A percentile compares a stretch with the other conserved stretches of the same genome.
Conservation (phyloP, 2,888 invertebrate species). For the Zaprionus lineosus region DNA sequence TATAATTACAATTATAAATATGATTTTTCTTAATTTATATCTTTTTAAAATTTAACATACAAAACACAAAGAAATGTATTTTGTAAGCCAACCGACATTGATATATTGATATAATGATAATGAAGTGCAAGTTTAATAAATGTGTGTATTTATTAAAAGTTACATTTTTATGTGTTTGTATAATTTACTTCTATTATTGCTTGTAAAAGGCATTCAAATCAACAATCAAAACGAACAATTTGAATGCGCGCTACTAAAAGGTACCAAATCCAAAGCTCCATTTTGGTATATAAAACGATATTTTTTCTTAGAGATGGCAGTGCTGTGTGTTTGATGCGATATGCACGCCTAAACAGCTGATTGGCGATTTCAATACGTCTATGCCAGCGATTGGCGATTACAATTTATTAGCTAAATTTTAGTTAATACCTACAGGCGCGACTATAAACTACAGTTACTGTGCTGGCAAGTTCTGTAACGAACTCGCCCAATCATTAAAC, state of each 20-base stretch:
- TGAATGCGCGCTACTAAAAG: conserved; percentile 31
- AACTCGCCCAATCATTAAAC: conserved; percentile 80
- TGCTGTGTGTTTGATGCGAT: conserved; percentile 18
- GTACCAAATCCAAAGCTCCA: conserved; percentile 15
- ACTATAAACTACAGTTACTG: conserved; percentile 32
- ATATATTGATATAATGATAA: conserved; percentile 62
- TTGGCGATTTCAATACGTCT: background rate
- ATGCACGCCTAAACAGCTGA: conserved; percentile 35
- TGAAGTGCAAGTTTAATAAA: conserved; percentile 74
- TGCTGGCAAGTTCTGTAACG: conserved; percentile 70
- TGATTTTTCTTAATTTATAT: conserved; percentile 58
- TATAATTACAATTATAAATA: conserved; percentile 57
- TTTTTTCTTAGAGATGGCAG: conserved; percentile 32
- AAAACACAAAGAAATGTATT: conserved; percentile 31
- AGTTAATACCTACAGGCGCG: conserved; percentile 43
- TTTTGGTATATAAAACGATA: conserved; percentile 4
- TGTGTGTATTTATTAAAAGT: conserved; percentile 77
- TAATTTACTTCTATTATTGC: background rate
- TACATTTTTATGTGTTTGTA: conserved; percentile 36
- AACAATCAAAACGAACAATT: conserved; percentile 15
- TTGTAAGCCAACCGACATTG: conserved; percentile 57
- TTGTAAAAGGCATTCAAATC: conserved; percentile 7
- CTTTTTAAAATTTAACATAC: conserved; percentile 12
- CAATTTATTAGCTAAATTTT: conserved; percentile 36
- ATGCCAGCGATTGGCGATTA: conserved; percentile 10